Base-by-base conservation (phyloP, 2,888 invertebrate genomes). In the Meiosimyza platycephala region DNA sequence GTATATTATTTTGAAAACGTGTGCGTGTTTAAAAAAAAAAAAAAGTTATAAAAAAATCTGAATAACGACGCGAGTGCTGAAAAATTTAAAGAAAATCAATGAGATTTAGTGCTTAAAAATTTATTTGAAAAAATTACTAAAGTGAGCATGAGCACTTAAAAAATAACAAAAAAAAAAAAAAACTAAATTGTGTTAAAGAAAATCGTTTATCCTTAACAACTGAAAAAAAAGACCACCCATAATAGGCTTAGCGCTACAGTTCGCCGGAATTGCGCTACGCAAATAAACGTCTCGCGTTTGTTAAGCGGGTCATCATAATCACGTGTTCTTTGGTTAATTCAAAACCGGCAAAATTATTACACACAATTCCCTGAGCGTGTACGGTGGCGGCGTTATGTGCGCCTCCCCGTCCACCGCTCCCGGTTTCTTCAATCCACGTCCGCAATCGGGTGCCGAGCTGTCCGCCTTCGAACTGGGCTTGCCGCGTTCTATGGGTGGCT, bases 401-500 rank as follows among this genome's bases (percentile, higher is more conserved):
- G 87, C 87, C 83, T 88, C 88, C 77, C 88, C 88, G 85, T 88
- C 88, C 84, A 87, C 88, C 73, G 87, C 87, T 80, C 85, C 87
- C 78, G 87, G 86, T 78, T 88, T 88, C 80, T 88, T 88, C 78
- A 88, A 88, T 80, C 87, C 86, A 74, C 83, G 88, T 72, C 85
- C 85, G 52, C 87, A 87, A 76, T 83, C 85, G 75, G 85, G 87
- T 69, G 85, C 86, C 64, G 87, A 88, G 78, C 80, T 88, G 74
- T 85, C 86, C 74, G 85, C 87, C 78, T 85, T 87, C 78, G 88
- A 88, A 80, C 81, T 88, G 76, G 88, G 88, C 54, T 87, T 88
- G 76, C 86, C 88, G 73, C 85, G 88, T 57, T 85, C 86, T 76
- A 91, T 91, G 90, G 89, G n/a, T n/a, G n/a, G 90, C 77, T 85